Percentiles rank a stretch among this genome's conserved stretches.
Evolutionary conservation across 2,113 vertebrate species (phyloP).

Genomic region (Leucosticte australis): DNA sequence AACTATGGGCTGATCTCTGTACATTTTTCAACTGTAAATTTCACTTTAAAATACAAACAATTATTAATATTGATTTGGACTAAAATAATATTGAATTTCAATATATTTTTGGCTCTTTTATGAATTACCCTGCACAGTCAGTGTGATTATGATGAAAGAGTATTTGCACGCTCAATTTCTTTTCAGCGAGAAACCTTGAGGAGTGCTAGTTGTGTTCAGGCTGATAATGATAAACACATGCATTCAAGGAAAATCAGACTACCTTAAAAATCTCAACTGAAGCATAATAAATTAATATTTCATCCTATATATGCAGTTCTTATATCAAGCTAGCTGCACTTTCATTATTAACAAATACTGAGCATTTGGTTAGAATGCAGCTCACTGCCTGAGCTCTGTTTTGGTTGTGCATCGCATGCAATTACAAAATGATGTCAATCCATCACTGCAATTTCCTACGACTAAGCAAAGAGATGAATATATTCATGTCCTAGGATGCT

Average conservation of each 20-base stretch:
- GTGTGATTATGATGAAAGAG: slow-evolving; percentile 78
- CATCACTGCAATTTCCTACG: not conserved
- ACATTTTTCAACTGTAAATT: slow-evolving; percentile 75
- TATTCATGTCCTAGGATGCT: not conserved
- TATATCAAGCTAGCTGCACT: not conserved
- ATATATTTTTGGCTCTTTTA: slow-evolving; percentile 77
- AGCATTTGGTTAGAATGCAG: not conserved
- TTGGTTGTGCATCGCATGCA: not conserved
- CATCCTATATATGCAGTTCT: not conserved
- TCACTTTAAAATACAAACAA: slow-evolving; percentile 82
- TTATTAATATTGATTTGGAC: slow-evolving; percentile 84
- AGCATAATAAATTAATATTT: slow-evolving; percentile 49
- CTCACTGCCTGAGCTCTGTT: not conserved
- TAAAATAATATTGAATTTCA: slow-evolving; percentile 86
- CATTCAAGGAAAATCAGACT: slow-evolving; percentile 45
- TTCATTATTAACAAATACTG: not conserved
- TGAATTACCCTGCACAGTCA: slow-evolving; percentile 72
- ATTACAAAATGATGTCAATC: slow-evolving; percentile 19
- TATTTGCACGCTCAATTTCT: slow-evolving; percentile 77
- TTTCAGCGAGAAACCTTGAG: slow-evolving; percentile 66
- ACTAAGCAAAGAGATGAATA: slow-evolving; percentile 10
- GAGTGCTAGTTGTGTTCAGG: slow-evolving; percentile 33
- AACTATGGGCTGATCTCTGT: slow-evolving; percentile 68
- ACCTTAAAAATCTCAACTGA: slow-evolving; percentile 42
- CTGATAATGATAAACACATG: slow-evolving; percentile 61